These are phyloP conservation scores for Oenanthe melanoleuca DNA, from an alignment of 2,113 vertebrate species.

Conservation along the genomic window DNA sequence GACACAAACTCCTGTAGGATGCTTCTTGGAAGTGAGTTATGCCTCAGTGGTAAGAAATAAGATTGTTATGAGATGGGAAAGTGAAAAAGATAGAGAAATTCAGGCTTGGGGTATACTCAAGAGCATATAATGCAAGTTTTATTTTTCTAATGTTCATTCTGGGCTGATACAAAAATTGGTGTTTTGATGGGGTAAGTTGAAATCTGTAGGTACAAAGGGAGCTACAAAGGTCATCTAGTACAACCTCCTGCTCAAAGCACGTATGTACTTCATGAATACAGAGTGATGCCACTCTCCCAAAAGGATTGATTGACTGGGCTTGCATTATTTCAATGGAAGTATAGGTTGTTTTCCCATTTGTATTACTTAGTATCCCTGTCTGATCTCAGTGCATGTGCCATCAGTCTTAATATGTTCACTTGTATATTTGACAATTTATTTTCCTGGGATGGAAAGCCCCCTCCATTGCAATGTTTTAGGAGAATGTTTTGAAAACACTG, in stretches of 20 bases:
- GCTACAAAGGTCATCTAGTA: not conserved
- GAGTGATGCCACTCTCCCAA: not conserved
- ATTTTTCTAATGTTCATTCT: not conserved
- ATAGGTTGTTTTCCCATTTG: not conserved
- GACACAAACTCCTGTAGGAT: not conserved
- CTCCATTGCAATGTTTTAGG: not conserved
- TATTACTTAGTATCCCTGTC: constrained; percentile 7
- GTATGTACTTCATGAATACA: not conserved
- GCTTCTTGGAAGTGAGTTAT: not conserved
- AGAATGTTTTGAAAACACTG: not conserved
- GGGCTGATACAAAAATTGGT: not conserved
- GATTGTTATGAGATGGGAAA: not conserved
- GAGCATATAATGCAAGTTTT: not conserved
- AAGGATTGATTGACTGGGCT: not conserved
- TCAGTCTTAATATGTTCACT: not conserved
- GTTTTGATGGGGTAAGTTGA: not conserved
- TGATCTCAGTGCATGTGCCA: not conserved
- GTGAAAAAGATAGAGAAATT: not conserved
- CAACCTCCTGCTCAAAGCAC: not conserved
- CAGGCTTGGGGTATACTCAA: not conserved
- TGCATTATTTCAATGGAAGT: constrained; percentile 11
- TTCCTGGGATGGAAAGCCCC: not conserved
- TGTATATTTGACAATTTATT: not conserved
- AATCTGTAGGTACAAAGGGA: not conserved
- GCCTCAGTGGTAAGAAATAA: not conserved